phyloP scores from a whole-genome alignment of 2,113 vertebrate species.

The Coptodon bakossiorum region DNA sequence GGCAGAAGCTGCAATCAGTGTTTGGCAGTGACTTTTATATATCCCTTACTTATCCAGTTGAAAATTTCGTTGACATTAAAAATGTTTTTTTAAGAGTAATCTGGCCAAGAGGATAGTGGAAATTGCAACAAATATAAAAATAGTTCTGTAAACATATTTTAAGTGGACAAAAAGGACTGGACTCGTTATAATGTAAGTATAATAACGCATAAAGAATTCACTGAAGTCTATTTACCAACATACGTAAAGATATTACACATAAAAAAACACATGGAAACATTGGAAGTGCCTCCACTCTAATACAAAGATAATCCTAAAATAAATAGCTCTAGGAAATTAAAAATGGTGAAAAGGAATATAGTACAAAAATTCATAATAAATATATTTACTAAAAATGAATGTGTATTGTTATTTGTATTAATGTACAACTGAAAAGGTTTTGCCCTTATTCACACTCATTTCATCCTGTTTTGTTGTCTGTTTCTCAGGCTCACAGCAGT shows the following conservation, averaged over 20 bases:
- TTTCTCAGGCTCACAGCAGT: constrained; percentile 61
- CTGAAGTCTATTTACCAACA: background rate
- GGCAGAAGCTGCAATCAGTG: background rate
- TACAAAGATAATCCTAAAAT: background rate
- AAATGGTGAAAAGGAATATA: background rate
- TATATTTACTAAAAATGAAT: background rate
- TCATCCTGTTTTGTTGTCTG: background rate
- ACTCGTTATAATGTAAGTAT: background rate
- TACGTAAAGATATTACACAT: background rate
- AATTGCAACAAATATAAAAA: background rate
- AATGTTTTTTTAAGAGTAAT: background rate
- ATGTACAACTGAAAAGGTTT: background rate
- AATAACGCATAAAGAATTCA: background rate
- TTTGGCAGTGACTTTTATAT: background rate
- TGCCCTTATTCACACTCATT: background rate
- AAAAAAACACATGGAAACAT: background rate
- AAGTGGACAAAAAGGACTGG: background rate
- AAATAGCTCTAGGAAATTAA: background rate
- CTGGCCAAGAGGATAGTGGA: background rate
- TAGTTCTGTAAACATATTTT: background rate
- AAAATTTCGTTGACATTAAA: background rate
- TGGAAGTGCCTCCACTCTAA: background rate
- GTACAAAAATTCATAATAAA: background rate
- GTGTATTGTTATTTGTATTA: background rate
- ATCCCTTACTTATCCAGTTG: background rate